Evolutionary conservation across 2,888 invertebrate genomes (phyloP).

Genomic region (Dryobotodes eremita): DNA sequence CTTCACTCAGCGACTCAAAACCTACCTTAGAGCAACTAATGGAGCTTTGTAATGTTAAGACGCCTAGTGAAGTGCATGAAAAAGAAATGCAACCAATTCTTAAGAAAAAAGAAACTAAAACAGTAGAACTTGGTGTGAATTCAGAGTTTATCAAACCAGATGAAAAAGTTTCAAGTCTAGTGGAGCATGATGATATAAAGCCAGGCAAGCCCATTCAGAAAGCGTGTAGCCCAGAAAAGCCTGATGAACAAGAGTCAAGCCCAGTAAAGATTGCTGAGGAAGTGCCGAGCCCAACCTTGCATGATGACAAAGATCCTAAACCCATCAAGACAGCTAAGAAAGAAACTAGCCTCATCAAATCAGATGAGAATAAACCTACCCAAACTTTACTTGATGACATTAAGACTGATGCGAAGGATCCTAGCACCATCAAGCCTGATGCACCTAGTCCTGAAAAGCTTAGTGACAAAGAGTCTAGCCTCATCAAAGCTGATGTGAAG

Average conservation of each 20-base stretch:
- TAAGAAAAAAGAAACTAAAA: slow-evolving; percentile 3
- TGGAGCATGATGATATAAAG: slow-evolving; percentile 1
- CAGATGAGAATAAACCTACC: slow-evolving; percentile 5
- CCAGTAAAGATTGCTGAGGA: neutral
- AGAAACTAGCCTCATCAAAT: slow-evolving; percentile 7
- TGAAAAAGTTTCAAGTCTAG: slow-evolving; percentile 5
- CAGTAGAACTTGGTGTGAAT: neutral
- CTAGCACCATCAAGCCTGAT: too few relatives aligned
- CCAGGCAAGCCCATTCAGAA: neutral
- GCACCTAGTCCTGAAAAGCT: neutral
- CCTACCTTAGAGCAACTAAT: slow-evolving; percentile 46
- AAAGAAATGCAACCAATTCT: neutral
- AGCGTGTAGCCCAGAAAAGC: neutral
- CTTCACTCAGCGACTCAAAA: slow-evolving; percentile 45
- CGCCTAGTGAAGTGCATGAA: neutral
- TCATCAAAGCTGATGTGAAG: neutral
- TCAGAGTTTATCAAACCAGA: slow-evolving; percentile 5
- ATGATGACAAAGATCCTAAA: slow-evolving; percentile 27
- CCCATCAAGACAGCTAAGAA: slow-evolving; percentile 1
- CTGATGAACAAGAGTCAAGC: slow-evolving; percentile 5
- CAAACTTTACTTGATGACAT: neutral
- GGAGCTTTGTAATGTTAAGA: slow-evolving; percentile 27
- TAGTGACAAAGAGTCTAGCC: neutral
- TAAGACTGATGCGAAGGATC: slow-evolving; percentile 1
- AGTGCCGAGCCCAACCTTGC: neutral